Base-by-base conservation (phyloP, 2,113 vertebrate genomes). In the Sisor rabdophorus region DNA sequence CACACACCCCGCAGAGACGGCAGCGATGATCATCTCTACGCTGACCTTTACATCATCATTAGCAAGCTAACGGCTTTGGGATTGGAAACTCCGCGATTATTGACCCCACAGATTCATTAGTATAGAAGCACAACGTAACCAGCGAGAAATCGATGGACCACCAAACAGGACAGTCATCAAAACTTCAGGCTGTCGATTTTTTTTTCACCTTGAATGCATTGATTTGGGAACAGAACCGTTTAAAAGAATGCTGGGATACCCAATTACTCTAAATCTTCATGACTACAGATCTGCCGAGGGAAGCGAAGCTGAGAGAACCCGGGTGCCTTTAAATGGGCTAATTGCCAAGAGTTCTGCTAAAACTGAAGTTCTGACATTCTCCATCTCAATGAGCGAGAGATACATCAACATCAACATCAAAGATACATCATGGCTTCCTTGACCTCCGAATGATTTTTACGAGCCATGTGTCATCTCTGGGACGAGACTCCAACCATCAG, bases 101-200 rank as follows among this genome's bases (percentile, higher is more conserved):
- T 44, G 76, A 71, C 16, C 36, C 10, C 36, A 20, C 50, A 54
- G 19, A 32, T 28, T 63, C 63, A 78, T 71, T 71, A 47, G 56
- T 32, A 40, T 30, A n/a, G n/a, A n/a, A 28, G 5, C 22, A 7
- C 30, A 44, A 3, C 7, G 60, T 22, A 55, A 24, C 12, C 13
- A 53, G 53, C 24, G 50, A 40, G 52, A 56, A 72, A 56, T 73
- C 71, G 2, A 73, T 59, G 16, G 28, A 73, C 71, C 55, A 47
- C 47, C n/a, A 47, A 73, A 44, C n/a, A 56, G 16, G n/a, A 26
- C 61, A 47, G 50, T 32, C 30, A 59, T 56, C 70, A 58, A 72
- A 73, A 50, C 65, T 24, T 28, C 24, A 28, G 44, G 44, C 65
- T 44, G 40, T 10, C 5, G 4, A 32, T 64, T 11, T 32, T 32